Conservation (phyloP, 2,888 invertebrate genomes). For the Lydus trimaculatus region DNA sequence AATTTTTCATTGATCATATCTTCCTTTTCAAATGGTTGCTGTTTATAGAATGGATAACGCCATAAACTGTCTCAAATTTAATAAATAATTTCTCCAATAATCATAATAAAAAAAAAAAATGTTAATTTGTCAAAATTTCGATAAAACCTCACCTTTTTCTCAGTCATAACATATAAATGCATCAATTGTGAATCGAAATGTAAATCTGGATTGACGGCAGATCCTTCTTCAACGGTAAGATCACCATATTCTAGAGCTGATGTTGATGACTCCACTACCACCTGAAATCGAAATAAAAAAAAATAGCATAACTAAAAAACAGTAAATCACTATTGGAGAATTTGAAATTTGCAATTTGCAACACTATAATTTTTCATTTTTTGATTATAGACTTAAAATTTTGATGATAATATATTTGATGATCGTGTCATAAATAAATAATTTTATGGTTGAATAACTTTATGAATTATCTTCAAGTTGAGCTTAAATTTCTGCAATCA, state of each 20-base stretch:
- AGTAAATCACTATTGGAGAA: background rate
- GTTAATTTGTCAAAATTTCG: too few species aligned
- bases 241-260: conserved; percentile 92
- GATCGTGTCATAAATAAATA: conserved; percentile 3
- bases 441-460: background rate
- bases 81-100: conserved; percentile 20
- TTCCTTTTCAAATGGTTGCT: conserved; percentile 40
- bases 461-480: conserved; percentile 1
- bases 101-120: background rate
- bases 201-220: conserved; percentile 87
- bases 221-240: conserved; percentile 82
- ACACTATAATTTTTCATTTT: background rate
- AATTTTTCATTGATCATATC: conserved; percentile 52
- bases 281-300: conserved; percentile 62
- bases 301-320: background rate
- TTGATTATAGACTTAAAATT: conserved; percentile 2
- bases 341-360: too few species aligned
- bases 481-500: conserved; percentile 7
- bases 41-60: conserved; percentile 39
- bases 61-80: conserved; percentile 20
- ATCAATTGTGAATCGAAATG: conserved; percentile 89
- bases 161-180: conserved; percentile 94
- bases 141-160: conserved; percentile 74
- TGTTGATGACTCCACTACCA: conserved; percentile 86
- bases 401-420: background rate